phyloP scores from a whole-genome alignment of 2,888 invertebrate genomes.

The Adineta ricciae region DNA sequence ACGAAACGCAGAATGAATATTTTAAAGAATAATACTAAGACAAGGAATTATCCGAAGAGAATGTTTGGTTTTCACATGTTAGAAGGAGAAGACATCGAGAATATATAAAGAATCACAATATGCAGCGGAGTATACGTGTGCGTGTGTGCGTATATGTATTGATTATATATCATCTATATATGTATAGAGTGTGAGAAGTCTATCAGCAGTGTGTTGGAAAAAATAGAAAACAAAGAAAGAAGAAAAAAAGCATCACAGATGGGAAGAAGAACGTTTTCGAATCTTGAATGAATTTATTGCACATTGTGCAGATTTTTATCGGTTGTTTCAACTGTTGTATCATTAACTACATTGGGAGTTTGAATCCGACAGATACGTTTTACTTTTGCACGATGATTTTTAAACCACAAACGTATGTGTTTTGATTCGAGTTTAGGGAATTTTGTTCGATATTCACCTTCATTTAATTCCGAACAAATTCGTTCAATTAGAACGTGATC shows the following conservation, averaged over 20 bases:
- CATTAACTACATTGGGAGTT: background rate
- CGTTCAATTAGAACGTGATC: constrained; percentile 92
- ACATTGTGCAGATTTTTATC: background rate
- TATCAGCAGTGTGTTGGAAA: constrained; percentile 12
- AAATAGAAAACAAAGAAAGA: background rate
- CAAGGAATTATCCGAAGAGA: background rate
- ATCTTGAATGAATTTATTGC: background rate
- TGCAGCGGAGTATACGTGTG: background rate
- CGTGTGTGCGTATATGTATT: background rate
- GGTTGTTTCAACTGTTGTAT: background rate
- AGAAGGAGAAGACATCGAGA: background rate
- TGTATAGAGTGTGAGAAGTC: background rate
- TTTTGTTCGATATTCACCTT: constrained; percentile 91
- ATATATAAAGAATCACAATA: constrained; percentile 9
- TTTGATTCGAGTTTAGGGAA: constrained; percentile 96
- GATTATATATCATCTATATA: too few species aligned
- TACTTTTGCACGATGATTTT: constrained; percentile 93
- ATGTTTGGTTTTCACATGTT: background rate
- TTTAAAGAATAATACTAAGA: background rate
- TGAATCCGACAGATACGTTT: constrained; percentile 57
- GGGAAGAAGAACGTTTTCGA: background rate
- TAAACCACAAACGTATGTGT: constrained; percentile 99
- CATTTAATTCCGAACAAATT: constrained; percentile 90
- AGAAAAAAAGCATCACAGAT: constrained; percentile 8
- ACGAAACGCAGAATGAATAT: background rate